Base-by-base conservation (phyloP, 2,113 vertebrate species). In the Erythrolamprus reginae region DNA sequence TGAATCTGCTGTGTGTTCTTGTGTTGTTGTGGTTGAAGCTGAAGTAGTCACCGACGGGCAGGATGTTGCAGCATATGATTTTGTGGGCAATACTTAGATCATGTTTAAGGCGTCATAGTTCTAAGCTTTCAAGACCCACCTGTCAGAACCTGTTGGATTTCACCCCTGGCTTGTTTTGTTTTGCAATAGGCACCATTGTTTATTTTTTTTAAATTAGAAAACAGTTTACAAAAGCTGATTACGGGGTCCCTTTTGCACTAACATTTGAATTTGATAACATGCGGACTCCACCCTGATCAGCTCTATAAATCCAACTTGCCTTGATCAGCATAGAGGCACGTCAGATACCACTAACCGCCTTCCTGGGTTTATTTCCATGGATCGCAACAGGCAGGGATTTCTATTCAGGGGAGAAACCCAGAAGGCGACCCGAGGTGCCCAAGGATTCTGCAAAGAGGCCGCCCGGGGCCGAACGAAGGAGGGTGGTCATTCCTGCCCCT, bases 161-260 rank as follows among this genome's bases (percentile, higher is more conserved):
- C 45, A 45, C 45, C 5, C 45, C 45, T 45, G 83, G 33, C 0
- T 89, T 15, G 47, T 15, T 12, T 12, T 26, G 24, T 84, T 26
- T 48, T 84, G 5, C 48, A 38, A 17, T 84, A 58, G 3, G 50
- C 89, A 24, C 21, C 82, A 86, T 58, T 8, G 9, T 26, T 9
- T 0, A 1, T 94, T 82, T 92, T 82, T 92, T 92, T 94, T 93
- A 92, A 92, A 55, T 91, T 56, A 52, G 93, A 65, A 45, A 45
- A 92, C 91, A 90, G 91, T 87, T 52, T 90, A 93, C 84, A 89
- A 92, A 92, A 88, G 93, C 92, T 0, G 0, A 89, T 65, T 88
- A 2, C 77, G 95, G 91, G 94, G 93, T 96, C 95, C 95, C 95
- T 96, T 95, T 93, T 96, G 93, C 90, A 89, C 89, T 92, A 82